Percentiles rank a stretch among this genome's conserved stretches.
phyloP scores from a whole-genome alignment of 2,113 vertebrate species.

The Orthonyx spaldingii region DNA sequence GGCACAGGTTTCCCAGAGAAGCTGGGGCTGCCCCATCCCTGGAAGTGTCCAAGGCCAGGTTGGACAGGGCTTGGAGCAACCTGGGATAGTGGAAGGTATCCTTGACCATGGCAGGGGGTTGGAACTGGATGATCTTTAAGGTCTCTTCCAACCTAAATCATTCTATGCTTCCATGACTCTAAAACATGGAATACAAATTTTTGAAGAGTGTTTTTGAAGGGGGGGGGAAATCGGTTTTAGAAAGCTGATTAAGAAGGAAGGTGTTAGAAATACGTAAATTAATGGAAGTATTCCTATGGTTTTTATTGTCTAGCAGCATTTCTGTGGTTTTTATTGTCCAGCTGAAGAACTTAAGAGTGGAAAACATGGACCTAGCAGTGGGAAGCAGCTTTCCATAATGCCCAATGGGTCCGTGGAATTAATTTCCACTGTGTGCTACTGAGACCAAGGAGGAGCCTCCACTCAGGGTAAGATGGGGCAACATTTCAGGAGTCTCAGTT shows the following conservation, averaged over 20 bases:
- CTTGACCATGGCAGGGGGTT: background rate
- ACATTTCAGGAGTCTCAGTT: background rate
- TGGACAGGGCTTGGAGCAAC: background rate
- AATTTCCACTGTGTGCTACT: accelerated
- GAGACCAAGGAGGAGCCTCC: background rate
- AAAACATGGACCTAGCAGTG: background rate
- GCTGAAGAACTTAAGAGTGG: background rate
- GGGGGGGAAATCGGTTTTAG: background rate
- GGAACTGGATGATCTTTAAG: background rate
- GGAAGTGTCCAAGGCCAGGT: background rate
- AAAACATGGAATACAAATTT: background rate
- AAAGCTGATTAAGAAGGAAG: background rate
- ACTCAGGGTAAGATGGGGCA: background rate
- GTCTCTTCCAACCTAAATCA: background rate
- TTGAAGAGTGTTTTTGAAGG: background rate
- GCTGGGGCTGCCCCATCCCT: background rate
- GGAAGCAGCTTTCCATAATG: background rate
- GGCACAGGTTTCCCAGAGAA: accelerated
- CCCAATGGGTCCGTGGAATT: background rate
- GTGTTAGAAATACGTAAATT: background rate
- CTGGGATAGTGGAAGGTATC: background rate
- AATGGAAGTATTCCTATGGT: background rate
- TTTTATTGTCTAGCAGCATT: background rate
- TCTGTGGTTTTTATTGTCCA: background rate
- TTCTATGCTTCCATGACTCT: background rate